These are phyloP conservation scores for Bergia sp. DNA, from an alignment of 92 coral and sea anemone species.

Conservation along the genomic window DNA sequence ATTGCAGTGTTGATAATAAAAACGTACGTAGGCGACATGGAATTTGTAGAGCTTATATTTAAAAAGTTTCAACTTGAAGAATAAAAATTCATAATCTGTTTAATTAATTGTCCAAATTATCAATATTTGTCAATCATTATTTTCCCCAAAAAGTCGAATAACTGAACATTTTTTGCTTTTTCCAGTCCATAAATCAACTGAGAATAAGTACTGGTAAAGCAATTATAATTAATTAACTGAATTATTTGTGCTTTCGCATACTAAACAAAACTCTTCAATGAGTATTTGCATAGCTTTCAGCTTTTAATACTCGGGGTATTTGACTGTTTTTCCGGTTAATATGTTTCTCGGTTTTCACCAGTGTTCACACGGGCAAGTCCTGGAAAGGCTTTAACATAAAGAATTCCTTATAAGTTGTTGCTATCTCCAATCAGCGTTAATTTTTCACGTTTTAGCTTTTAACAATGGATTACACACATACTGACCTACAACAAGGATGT, in stretches of 20 bases:
- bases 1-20: background rate
- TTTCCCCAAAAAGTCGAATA: background rate
- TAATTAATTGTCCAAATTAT: background rate
- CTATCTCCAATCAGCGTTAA: background rate
- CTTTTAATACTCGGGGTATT: background rate
- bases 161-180: background rate
- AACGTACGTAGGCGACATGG: background rate
- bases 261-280: background rate
- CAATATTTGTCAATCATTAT: background rate
- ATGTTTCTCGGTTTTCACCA: background rate
- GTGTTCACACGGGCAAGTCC: background rate
- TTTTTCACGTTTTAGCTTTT: background rate
- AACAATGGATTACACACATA: too few relatives aligned
- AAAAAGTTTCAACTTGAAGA: background rate
- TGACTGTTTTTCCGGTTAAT: too few relatives aligned
- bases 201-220: background rate
- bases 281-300: background rate
- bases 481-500: background rate
- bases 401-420: background rate
- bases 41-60: too few relatives aligned
- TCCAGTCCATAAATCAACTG: background rate
- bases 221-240: background rate
- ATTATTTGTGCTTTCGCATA: background rate
- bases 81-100: background rate
- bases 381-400: too few relatives aligned